Evolutionary conservation across 2,888 invertebrate genomes (phyloP).

Genomic region (Nomada fabriciana): DNA sequence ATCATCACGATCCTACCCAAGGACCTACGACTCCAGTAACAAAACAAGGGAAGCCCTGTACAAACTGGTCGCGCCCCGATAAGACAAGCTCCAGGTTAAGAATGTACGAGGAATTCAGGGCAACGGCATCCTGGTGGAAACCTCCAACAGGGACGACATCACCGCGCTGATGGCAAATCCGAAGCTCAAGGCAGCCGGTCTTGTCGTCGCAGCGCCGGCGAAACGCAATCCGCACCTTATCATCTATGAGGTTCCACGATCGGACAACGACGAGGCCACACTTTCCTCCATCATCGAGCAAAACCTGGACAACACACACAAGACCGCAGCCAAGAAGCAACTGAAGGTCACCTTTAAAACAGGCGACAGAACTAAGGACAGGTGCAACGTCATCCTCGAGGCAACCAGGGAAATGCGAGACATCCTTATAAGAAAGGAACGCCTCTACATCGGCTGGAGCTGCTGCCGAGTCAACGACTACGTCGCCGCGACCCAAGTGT

Average conservation of each 20-base stretch:
- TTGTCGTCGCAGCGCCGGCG: too few relatives aligned
- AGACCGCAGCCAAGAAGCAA: neutral
- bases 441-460: neutral
- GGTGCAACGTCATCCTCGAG: neutral
- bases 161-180: neutral
- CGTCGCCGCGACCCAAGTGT: neutral
- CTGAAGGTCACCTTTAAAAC: neutral
- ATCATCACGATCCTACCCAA: neutral
- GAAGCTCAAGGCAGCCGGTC: too few relatives aligned
- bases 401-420: neutral
- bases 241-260: too few relatives aligned
- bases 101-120: neutral
- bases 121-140: too few relatives aligned
- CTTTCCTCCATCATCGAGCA: too few relatives aligned
- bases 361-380: neutral
- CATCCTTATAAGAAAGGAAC: neutral
- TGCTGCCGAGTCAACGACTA: neutral
- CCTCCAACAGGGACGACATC: neutral
- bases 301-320: too few relatives aligned
- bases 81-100: conserved; percentile 14
- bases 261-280: too few relatives aligned
- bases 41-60: conserved; percentile 8
- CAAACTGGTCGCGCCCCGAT: conserved; percentile 10
- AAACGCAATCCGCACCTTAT: too few relatives aligned
- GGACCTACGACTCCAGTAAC: neutral